Evolutionary conservation across 2,888 invertebrate genomes (phyloP), one percentile per base, ranked within the genome.

Genomic region (Ecliptopera silaceata): DNA sequence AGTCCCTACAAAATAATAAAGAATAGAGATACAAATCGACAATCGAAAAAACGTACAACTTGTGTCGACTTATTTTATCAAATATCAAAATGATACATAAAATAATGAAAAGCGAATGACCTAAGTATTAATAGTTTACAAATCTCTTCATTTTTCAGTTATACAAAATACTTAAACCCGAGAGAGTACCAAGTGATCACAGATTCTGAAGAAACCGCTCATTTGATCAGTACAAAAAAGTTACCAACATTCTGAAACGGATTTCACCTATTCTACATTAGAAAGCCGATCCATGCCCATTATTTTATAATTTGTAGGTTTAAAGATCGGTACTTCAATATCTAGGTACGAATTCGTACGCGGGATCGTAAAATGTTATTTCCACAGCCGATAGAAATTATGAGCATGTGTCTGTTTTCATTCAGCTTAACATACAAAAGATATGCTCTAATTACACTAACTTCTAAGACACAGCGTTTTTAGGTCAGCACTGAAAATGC

Each of bases 181-280:
- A 90, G 88, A 90, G 91, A 91, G 91, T 91, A 91, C 90, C 86
- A 89, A 82, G 86, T 89, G 86, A 90, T 91, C 90, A 91, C 90
- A 90, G 90, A 90, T 90, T 88, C 77, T 81, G 86, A 88, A 81
- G 81, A 73, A 69, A 83, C 88, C 88, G 88, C 75, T 83, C 82
- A 76, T 80, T 36, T 58, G 75, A 86, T 77, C 72, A 86, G 83
- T 86, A 82, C 83, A 81, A 81, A 82, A 82, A 83, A 82, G 82
- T 85, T 74, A 86, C 83, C 75, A 87, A 86, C 69, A 71, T 72
- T 71, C 71, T 73, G 80, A 82, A 81, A 87, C 88, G 87, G 87
- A 82, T 82, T 80, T 65, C 70, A 72, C 85, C 78, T 88, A 86
- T 72, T 78, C 84, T 86, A 86, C 68, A 63, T 64, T 71, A 73